Conservation (phyloP, 2,888 invertebrate genomes). For the Protophormia terraenovae region DNA sequence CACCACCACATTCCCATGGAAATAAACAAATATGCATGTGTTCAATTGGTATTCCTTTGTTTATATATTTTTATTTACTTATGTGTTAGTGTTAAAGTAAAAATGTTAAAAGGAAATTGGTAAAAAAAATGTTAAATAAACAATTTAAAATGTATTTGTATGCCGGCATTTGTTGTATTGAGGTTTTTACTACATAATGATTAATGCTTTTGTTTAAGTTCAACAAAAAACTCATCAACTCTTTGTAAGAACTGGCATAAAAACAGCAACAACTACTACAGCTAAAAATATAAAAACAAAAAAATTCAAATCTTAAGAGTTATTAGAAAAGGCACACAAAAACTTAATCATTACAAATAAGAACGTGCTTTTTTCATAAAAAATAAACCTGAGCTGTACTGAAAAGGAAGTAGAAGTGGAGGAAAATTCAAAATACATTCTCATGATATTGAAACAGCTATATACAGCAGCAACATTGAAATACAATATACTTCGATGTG, state of each 20-base stretch:
- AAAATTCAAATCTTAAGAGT: conserved; percentile 29
- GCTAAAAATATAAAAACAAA: background rate
- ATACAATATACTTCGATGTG: conserved; percentile 55
- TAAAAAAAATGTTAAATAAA: conserved; percentile 21
- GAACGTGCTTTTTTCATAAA: conserved; percentile 50
- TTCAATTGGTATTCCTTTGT: no score
- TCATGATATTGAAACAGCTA: background rate
- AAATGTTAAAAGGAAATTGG: background rate
- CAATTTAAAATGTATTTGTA: background rate
- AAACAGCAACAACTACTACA: background rate
- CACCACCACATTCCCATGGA: background rate
- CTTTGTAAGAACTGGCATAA: background rate
- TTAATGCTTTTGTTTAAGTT: conserved; percentile 29
- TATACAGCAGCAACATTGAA: conserved; percentile 12
- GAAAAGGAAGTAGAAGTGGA: background rate
- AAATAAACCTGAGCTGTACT: background rate
- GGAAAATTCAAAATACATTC: background rate
- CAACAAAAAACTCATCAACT: background rate
- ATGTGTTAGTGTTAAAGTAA: background rate
- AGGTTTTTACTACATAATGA: background rate
- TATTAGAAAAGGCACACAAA: conserved; percentile 26
- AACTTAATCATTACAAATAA: conserved; percentile 45
- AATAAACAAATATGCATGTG: background rate
- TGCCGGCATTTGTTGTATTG: background rate
- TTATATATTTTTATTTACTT: no score